phyloP scores from a whole-genome alignment of 2,113 vertebrate species.

The Anolis sagrei region DNA sequence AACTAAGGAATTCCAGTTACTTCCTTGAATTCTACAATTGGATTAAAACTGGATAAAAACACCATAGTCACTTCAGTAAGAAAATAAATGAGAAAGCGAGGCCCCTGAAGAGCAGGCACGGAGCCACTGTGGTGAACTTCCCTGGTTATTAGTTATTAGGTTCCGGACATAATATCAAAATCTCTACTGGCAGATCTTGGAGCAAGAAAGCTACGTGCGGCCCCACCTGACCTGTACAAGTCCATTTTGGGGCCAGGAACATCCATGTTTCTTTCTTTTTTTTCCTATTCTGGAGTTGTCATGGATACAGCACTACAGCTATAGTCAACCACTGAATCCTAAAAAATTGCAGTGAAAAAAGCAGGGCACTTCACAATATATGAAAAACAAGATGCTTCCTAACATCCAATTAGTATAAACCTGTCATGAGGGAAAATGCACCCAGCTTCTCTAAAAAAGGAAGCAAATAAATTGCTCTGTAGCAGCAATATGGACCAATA shows the following conservation, averaged over 20 bases:
- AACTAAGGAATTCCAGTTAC: neutral
- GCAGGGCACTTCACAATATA: neutral
- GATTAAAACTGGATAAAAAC: neutral
- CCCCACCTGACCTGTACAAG: neutral
- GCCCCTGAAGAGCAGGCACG: neutral
- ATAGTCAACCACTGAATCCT: conserved; percentile 3
- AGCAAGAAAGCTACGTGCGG: neutral
- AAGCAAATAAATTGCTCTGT: neutral
- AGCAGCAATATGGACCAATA: neutral
- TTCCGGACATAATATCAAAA: neutral
- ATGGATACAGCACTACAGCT: conserved; percentile 25
- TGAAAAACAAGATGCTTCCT: neutral
- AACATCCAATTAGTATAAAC: neutral
- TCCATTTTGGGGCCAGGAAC: neutral
- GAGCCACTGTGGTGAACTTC: neutral
- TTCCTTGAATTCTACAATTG: neutral
- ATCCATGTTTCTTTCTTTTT: neutral
- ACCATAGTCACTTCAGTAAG: no score
- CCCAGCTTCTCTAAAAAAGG: neutral
- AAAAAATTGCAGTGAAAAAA: conserved; percentile 2
- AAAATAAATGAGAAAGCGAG: neutral
- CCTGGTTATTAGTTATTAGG: neutral
- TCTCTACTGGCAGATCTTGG: neutral
- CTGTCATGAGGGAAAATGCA: neutral
- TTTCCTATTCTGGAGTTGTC: neutral